These are phyloP conservation scores for Sebastiscus albofasciatus DNA, from an alignment of 2,797 vertebrate genomes.

Conservation along the genomic window DNA sequence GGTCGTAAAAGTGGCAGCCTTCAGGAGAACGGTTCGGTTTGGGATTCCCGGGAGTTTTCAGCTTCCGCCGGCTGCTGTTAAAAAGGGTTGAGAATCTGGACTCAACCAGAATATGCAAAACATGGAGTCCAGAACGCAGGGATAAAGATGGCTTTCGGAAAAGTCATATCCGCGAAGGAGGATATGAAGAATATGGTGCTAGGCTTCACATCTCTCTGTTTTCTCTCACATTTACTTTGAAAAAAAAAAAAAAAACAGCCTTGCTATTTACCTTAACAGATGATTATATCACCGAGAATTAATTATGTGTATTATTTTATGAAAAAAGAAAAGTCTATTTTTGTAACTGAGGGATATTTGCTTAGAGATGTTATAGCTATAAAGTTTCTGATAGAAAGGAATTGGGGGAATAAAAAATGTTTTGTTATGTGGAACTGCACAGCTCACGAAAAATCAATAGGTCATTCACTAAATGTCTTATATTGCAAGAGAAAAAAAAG, in stretches of 20 bases:
- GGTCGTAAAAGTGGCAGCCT: constrained; percentile 74
- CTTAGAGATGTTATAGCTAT: constrained; percentile 68
- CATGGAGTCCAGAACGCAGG: constrained; percentile 37
- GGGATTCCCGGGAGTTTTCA: constrained; percentile 9
- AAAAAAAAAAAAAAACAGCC: constrained; percentile 70
- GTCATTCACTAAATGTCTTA: constrained; percentile 77
- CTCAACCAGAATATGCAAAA: constrained; percentile 76
- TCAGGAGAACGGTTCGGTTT: constrained; percentile 50
- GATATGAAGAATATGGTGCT: constrained; percentile 72
- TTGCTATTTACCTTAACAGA: constrained; percentile 86
- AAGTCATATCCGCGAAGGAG: constrained; percentile 1
- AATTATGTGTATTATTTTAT: constrained; percentile 86
- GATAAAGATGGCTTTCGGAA: constrained; percentile 3
- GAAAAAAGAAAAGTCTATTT: constrained; percentile 86
- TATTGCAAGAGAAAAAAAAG: constrained; percentile 57
- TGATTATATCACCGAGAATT: constrained; percentile 79
- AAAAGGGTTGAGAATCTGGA: constrained; percentile 46
- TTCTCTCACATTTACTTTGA: constrained; percentile 76
- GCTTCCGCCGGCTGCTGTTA: constrained; percentile 10
- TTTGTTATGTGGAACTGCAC: constrained; percentile 70
- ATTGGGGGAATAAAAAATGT: constrained; percentile 29
- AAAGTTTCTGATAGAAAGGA: constrained; percentile 60
- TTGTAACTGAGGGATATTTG: constrained; percentile 84
- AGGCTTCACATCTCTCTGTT: constrained; percentile 69
- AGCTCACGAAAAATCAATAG: constrained; percentile 65